Conservation (phyloP, 1,140 invertebrate species). For the Pseudomyrmex pallidus region DNA sequence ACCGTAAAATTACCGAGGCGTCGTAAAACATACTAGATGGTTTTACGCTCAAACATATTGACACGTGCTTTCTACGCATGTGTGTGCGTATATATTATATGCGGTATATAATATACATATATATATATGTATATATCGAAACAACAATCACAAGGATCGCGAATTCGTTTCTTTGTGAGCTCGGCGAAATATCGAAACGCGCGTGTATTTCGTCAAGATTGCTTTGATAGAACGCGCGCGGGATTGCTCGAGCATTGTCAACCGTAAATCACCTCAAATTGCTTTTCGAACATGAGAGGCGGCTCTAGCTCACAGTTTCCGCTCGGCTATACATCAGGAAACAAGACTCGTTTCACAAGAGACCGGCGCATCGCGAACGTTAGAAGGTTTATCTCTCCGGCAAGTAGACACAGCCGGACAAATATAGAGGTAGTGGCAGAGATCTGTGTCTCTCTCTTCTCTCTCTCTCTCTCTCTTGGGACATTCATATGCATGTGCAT, state of each 20-base stretch:
- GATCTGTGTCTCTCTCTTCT: slow-evolving; percentile 22
- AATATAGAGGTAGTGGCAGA: background rate
- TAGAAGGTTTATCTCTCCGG: slow-evolving; percentile 48
- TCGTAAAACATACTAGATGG: background rate
- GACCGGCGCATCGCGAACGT: background rate
- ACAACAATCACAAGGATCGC: no score
- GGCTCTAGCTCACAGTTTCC: background rate
- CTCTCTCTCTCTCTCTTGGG: slow-evolving; percentile 17
- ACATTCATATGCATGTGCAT: slow-evolving; percentile 44
- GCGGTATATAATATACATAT: no score
- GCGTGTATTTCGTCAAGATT: background rate
- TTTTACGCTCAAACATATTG: background rate
- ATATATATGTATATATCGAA: no score
- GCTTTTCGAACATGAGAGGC: background rate
- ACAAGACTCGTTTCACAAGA: slow-evolving; percentile 13
- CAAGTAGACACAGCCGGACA: slow-evolving; percentile 30
- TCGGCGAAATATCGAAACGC: no score
- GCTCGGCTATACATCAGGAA: background rate
- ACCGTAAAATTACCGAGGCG: background rate
- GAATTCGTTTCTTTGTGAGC: no score
- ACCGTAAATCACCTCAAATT: slow-evolving; percentile 7
- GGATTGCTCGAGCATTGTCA: background rate
- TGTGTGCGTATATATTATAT: background rate
- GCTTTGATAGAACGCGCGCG: background rate
- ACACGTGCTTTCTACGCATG: background rate